These are phyloP conservation scores for Cossypha caffra DNA, from an alignment of 2,797 vertebrate genomes.

Conservation along the genomic window DNA sequence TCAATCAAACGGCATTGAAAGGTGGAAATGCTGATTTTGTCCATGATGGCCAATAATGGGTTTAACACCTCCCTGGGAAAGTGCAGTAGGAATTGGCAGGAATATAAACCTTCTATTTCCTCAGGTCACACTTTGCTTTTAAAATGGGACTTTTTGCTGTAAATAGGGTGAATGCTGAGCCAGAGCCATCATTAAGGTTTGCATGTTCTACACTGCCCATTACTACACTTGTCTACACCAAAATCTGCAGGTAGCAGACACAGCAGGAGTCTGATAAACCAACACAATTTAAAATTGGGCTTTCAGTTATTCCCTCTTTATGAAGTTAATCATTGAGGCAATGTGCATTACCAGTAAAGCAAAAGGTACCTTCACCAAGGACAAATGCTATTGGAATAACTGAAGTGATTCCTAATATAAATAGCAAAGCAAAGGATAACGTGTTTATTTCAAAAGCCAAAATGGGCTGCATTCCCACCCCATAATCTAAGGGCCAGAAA, in stretches of 20 bases:
- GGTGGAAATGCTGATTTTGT: conserved; percentile 35
- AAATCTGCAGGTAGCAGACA: not conserved
- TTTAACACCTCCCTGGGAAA: conserved; percentile 29
- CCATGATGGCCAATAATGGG: conserved; percentile 30
- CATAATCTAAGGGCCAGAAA: not conserved
- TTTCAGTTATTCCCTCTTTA: not conserved
- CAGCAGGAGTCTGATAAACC: conserved; percentile 7
- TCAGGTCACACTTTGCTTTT: conserved; percentile 32
- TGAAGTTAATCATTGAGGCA: not conserved
- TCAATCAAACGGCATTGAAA: conserved; percentile 45
- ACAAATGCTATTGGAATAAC: not conserved
- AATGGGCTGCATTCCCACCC: not conserved
- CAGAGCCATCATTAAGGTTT: conserved; percentile 20
- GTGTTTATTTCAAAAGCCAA: not conserved
- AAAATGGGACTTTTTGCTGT: conserved; percentile 3
- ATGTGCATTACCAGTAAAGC: not conserved
- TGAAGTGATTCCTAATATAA: not conserved
- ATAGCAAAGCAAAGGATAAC: not conserved
- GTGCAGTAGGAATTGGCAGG: conserved; percentile 7
- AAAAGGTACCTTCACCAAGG: not conserved
- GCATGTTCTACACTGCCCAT: not conserved
- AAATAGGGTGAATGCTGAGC: conserved; percentile 4
- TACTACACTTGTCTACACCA: not conserved
- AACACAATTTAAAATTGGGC: not conserved
- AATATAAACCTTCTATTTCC: conserved; percentile 33